Base-by-base conservation (phyloP, 2,888 invertebrate species). In the Leptinotarsa rubiginosa region DNA sequence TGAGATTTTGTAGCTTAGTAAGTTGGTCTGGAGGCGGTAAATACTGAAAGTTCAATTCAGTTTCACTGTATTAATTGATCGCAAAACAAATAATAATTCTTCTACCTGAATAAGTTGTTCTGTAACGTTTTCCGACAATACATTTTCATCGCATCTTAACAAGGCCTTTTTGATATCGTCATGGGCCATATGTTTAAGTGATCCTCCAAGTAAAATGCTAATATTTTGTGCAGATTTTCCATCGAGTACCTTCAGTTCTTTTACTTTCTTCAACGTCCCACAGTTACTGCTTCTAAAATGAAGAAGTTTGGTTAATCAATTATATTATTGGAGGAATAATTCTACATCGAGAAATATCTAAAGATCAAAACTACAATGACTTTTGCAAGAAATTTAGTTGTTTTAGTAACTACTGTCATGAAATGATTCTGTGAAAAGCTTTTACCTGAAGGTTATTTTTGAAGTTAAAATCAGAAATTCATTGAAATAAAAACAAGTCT, bases 171-270 rank as follows among this genome's bases (percentile, higher is more conserved):
- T 93, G 0, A 97, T 95, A 83, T 95, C 94, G 12, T 94, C 93
- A 83, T 95, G 95, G 0, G 93, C 90, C 88, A 96, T 91, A 84
- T 97, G 96, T 83, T 97, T 97, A 56, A 97, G 88, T 0, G 95
- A 93, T 0, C 96, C 96, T n/a, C 94, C 93, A 2, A 96, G 88
- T 2, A 97, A 89, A 78, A 97, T 97, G 18, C 93, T 91, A 22
- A 99, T 92, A 88, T 97, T 98, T 89, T 99, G 98, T 0, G 97
- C 98, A 0, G 96, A 91, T 87, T 98, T 99, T 16, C 93, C 91
- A 87, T 99, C 98, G 16, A 99, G 89, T 1, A 99, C 97, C 85
- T 95, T 95, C 7, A 98, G 90, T 85, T 97, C 96, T 87, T 97
- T 96, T 10, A 94, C 94, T 87, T 97, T 97, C 87, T 97, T 97